Base-by-base conservation (phyloP, 2,888 invertebrate species). In the Danaus chrysippus region DNA sequence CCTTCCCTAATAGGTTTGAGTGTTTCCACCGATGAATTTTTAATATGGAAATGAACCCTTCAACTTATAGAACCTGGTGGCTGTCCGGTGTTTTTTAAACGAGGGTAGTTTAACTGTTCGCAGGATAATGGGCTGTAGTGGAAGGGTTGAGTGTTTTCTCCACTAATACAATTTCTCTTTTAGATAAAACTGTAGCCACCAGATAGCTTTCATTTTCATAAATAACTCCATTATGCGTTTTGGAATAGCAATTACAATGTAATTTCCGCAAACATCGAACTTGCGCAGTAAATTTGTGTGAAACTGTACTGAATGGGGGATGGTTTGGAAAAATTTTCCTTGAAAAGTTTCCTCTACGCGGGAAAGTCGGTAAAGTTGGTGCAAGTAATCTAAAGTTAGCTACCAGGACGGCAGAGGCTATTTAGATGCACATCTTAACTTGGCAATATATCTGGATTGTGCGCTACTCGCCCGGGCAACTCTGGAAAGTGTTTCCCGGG, bases 381-480 rank as follows among this genome's bases (percentile, higher is more conserved):
- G 89, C 86, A 89, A 91, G 91, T 90, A 91, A 91, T 91, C 90
- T 91, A 91, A 90, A 91, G 83, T 91, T 91, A 84, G 87, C 85
- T 87, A 84, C 84, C 85, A 84, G 76, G 81, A 83, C 82, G 82
- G 86, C 87, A 82, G 85, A 84, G 82, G 89, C 90, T 88, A 89
- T 91, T 90, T 90, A 90, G 91, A 90, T 89, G 90, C 86, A 86
- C 90, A 91, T 91, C 90, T 90, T 88, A 90, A 90, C 89, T 87
- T 81, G 78, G 76, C 82, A 84, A 87, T 91, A 89, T 88, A 90
- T 90, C 90, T 90, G 87, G 88, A 89, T 90, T 89, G 88, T 82
- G 61, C 59, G 59, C 73, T 71, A 70, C 71, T 59, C 61, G 59
- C 61, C 62, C 73, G 74, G 73, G 72, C 64, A 75, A 75, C 78